These are phyloP conservation scores for Didymodactylos carnosus DNA, from an alignment of 2,888 invertebrate species.

Conservation along the genomic window DNA sequence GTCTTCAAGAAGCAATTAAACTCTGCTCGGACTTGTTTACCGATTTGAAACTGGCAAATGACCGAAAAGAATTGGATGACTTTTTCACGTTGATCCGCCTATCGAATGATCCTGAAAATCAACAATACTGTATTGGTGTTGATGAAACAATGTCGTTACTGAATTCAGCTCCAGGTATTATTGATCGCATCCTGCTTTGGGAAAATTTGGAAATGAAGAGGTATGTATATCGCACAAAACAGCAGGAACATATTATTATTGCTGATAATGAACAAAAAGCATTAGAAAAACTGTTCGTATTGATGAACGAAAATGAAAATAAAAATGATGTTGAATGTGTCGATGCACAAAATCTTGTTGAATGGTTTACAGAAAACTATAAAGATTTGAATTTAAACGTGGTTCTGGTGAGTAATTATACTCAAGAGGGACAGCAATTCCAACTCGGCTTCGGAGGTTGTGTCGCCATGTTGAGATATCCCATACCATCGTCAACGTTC, in stretches of 20 bases:
- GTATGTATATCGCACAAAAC: conserved; percentile 48
- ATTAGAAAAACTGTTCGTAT: neutral
- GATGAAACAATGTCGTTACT: conserved; percentile 80
- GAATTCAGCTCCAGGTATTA: conserved; percentile 66
- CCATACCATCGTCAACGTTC: neutral
- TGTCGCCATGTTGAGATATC: conserved; percentile 43
- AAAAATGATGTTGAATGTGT: conserved; percentile 92
- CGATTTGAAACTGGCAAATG: neutral
- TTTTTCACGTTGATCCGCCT: conserved; percentile 50
- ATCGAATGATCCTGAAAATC: neutral
- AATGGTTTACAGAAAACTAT: conserved; percentile 82
- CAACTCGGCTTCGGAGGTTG: conserved; percentile 98
- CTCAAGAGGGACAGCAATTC: conserved; percentile 98
- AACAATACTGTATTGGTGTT: neutral
- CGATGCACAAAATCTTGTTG: conserved; percentile 61
- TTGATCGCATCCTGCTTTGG: conserved; percentile 97
- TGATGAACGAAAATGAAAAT: conserved; percentile 41
- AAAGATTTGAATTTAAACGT: conserved; percentile 54
- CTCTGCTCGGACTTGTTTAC: conserved; percentile 24
- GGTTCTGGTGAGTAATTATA: conserved; percentile 97
- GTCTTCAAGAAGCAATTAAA: conserved; percentile 2
- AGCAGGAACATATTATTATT: neutral
- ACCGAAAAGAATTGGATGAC: conserved; percentile 22
- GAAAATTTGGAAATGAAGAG: conserved; percentile 95
- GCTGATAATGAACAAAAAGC: neutral